These are phyloP conservation scores for Nanorana parkeri DNA, from an alignment of 2,113 vertebrate species.

Conservation along the genomic window DNA sequence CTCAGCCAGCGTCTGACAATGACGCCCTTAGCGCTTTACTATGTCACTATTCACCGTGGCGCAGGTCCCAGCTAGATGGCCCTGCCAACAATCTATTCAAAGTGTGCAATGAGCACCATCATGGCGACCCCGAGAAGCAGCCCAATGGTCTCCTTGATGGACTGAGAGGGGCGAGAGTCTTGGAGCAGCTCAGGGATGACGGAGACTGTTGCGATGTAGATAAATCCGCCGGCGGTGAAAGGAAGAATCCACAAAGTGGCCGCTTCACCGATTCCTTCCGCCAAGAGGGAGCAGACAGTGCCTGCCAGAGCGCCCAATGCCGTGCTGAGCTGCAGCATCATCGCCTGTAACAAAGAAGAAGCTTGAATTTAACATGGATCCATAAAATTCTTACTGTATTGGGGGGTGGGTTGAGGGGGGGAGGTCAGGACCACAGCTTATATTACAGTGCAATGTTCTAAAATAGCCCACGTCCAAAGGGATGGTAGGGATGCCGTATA, in stretches of 20 bases:
- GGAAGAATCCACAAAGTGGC: slow-evolving; percentile 90
- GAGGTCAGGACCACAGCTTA: too few species aligned
- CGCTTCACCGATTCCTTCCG: slow-evolving; percentile 82
- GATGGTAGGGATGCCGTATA: too few species aligned
- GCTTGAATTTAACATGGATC: neutral
- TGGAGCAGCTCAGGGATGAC: slow-evolving; percentile 88
- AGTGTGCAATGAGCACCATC: slow-evolving; percentile 91
- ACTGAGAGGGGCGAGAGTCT: slow-evolving; percentile 82
- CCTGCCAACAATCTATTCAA: slow-evolving; percentile 69
- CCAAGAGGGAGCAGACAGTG: slow-evolving; percentile 85
- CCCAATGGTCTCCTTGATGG: slow-evolving; percentile 84
- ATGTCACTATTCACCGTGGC: neutral
- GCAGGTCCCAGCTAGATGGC: slow-evolving; percentile 15
- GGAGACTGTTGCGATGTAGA: slow-evolving; percentile 90
- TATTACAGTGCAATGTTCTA: too few species aligned
- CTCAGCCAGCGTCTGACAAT: too few species aligned
- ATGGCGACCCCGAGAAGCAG: slow-evolving; percentile 85
- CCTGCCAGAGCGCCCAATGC: slow-evolving; percentile 87
- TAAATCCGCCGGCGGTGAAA: slow-evolving; percentile 90
- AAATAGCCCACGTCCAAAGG: too few species aligned
- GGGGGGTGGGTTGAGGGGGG: too few species aligned
- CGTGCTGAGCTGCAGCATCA: slow-evolving; percentile 89
- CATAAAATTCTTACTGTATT: too few species aligned
- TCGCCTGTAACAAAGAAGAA: slow-evolving; percentile 74
- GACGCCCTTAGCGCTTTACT: too few species aligned